Percentiles rank a stretch among this genome's conserved stretches.
Evolutionary conservation across 2,113 vertebrate species (phyloP).

Genomic region (Hyaena hyaena): DNA sequence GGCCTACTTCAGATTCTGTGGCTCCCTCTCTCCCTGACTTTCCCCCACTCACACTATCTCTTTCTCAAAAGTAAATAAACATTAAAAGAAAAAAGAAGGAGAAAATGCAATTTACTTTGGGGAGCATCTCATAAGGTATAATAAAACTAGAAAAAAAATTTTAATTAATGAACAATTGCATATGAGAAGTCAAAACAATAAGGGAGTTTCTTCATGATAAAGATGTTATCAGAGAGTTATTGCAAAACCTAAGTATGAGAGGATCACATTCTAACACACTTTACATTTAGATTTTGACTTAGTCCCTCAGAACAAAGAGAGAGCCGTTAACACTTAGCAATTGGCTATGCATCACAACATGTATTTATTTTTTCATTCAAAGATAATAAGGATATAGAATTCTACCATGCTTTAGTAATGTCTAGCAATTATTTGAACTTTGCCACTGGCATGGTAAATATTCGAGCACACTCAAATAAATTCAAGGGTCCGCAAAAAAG

Average conservation of each 20-base stretch:
- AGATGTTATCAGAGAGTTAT: not conserved
- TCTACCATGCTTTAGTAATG: not conserved
- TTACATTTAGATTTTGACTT: not conserved
- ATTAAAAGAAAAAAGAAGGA: not conserved
- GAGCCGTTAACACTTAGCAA: not conserved
- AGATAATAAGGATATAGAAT: not conserved
- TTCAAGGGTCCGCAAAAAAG: constrained; percentile 18
- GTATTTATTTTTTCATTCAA: not conserved
- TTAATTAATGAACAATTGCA: not conserved
- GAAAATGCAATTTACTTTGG: not conserved
- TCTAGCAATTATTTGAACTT: constrained; percentile 61
- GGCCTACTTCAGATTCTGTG: too few species aligned
- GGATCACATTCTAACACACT: not conserved
- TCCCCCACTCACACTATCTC: too few species aligned
- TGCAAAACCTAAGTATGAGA: not conserved
- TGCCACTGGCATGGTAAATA: constrained; percentile 38
- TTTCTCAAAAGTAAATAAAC: too few species aligned
- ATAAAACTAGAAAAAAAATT: not conserved
- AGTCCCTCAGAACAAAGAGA: not conserved
- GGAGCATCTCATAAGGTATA: not conserved
- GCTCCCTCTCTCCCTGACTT: too few species aligned
- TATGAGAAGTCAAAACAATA: not conserved
- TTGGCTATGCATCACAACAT: not conserved
- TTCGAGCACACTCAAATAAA: constrained; percentile 37
- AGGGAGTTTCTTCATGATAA: not conserved